phyloP scores from a whole-genome alignment of 2,113 vertebrate genomes.

The Caranx melampygus region DNA sequence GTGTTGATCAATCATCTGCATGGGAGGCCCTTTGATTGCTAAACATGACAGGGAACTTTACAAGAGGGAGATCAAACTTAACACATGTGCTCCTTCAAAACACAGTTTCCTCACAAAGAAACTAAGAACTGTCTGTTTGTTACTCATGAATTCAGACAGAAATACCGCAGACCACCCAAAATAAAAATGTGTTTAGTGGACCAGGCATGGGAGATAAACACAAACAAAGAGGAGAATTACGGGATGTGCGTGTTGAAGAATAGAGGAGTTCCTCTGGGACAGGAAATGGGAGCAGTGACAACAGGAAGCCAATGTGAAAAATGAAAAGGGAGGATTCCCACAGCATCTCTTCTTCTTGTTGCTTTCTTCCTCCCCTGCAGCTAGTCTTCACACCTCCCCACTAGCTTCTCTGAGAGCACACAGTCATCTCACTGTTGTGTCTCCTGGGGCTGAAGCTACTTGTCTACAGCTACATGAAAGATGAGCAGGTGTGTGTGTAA shows the following conservation, averaged over 20 bases:
- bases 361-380: conserved; percentile 35
- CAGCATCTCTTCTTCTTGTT: conserved; percentile 45
- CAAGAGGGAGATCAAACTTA: not conserved
- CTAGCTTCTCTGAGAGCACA: conserved; percentile 25
- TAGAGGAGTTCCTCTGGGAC: conserved; percentile 58
- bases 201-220: conserved; percentile 36
- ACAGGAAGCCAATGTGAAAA: conserved; percentile 71
- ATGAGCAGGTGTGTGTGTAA: conserved; percentile 18
- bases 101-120: not conserved
- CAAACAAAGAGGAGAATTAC: conserved; percentile 37
- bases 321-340: conserved; percentile 62
- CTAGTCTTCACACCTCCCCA: conserved; percentile 50
- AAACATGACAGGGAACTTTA: conserved; percentile 11
- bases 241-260: conserved; percentile 29
- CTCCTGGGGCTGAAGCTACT: conserved; percentile 30
- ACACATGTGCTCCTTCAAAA: not conserved
- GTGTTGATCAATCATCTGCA: not conserved
- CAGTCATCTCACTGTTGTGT: conserved; percentile 15
- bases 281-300: conserved; percentile 72
- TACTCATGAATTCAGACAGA: not conserved
- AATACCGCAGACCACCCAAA: conserved; percentile 2
- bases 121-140: not conserved
- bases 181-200: conserved; percentile 8
- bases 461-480: conserved; percentile 27
- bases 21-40: conserved; percentile 3